Conservation (phyloP, 2,888 invertebrate genomes). For the Cremastobaeus sp. region DNA sequence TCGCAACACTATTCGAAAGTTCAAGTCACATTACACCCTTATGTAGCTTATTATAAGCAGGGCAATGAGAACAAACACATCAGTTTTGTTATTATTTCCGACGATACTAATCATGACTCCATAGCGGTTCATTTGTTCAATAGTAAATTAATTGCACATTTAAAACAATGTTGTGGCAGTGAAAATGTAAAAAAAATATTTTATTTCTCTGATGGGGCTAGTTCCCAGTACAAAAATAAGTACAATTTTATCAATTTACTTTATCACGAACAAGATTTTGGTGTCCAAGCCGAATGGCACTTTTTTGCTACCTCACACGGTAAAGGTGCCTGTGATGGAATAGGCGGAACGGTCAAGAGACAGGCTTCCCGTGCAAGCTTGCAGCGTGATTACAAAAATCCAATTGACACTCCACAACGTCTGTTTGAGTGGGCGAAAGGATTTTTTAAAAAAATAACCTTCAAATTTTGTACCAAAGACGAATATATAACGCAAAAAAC, state of each 20-base stretch:
- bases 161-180: neutral
- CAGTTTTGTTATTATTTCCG: neutral
- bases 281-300: neutral
- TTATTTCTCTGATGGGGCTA: neutral
- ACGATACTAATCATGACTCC: neutral
- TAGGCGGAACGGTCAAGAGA: slow-evolving; percentile 1
- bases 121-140: neutral
- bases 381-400: neutral
- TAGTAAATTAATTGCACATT: neutral
- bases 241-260: neutral
- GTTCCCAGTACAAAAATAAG: neutral
- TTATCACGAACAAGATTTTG: slow-evolving; percentile 1
- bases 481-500: neutral
- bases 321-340: slow-evolving; percentile 2
- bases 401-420: neutral
- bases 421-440: neutral
- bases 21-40: neutral
- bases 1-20: neutral
- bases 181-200: neutral
- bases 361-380: neutral
- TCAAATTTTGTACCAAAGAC: neutral
- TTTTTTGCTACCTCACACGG: too few species aligned
- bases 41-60: neutral
- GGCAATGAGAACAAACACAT: neutral
- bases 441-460: neutral